Percentiles rank a stretch among this genome's conserved stretches.
phyloP scores from a whole-genome alignment of 2,113 vertebrate species.

The Ellobius talpinus region DNA sequence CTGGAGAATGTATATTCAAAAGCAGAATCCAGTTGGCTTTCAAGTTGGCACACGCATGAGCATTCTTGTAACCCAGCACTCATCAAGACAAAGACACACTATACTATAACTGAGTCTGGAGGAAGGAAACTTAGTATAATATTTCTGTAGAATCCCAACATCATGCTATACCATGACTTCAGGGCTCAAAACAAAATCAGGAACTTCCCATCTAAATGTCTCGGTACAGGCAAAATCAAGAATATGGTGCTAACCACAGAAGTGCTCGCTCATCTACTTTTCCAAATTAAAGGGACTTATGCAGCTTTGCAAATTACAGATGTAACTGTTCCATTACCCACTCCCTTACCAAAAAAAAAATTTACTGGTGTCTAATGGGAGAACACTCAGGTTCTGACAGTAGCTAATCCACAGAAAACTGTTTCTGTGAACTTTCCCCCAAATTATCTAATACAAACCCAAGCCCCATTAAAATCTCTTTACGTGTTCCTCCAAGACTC shows the following conservation, averaged over 20 bases:
- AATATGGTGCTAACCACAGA: background rate
- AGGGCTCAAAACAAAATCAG: background rate
- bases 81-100: background rate
- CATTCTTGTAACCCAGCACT: background rate
- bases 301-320: background rate
- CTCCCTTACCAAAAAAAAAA: background rate
- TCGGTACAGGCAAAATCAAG: background rate
- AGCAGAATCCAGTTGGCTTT: background rate
- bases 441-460: background rate
- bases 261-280: background rate
- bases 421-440: background rate
- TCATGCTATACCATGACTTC: background rate
- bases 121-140: background rate
- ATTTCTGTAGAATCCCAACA: background rate
- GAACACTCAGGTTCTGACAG: background rate
- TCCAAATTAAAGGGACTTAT: background rate
- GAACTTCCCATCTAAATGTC: background rate
- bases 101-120: background rate
- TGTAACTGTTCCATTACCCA: background rate
- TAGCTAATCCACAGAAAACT: background rate
- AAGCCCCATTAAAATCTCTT: background rate
- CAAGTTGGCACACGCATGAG: background rate
- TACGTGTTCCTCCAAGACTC: too few species aligned
- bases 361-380: background rate
- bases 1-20: background rate